Base-by-base conservation (phyloP, 2,888 invertebrate genomes). In the Protodeltote pygarga region DNA sequence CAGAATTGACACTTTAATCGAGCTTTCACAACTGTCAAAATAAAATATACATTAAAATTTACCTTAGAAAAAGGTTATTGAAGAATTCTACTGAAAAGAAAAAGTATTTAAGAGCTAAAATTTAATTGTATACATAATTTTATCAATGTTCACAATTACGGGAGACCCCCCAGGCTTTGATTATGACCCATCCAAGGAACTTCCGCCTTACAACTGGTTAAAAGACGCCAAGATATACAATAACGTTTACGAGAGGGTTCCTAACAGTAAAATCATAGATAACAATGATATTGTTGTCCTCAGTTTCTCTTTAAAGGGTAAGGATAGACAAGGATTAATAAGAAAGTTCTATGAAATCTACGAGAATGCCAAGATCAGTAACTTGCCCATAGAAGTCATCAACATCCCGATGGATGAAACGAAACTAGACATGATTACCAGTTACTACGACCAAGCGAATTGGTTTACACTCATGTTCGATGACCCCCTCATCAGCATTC, bases 351-450 rank as follows among this genome's bases (percentile, higher is more conserved):
- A 78, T 59, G 65, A 69, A 8, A 83, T 84, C 2, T 92, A 89
- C 55, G 91, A 90, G 60, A 80, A 71, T 19, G 72, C 81, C 0
- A 91, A 90, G 48, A 66, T 71, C 9, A 29, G 66, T 0, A 85
- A 89, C 48, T 11, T 90, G 1, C 88, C 90, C 0, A 66, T 91
- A 21, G 91, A 92, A 76, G 91, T 92, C 0, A 79, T 92, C 2
- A 77, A 88, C 20, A 53, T 90, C 0, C 87, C 91, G 0, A 66
- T 87, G 71, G 91, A 91, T 21, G 83, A 83, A 0, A 75, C 42
- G 0, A 70, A 79, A 32, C 60, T 65, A 1, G 79, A 83, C 0
- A 83, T 81, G 71, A 37, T 38, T 9, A 33, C 44, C 0, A 74
- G 77, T 11, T 90, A 64, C 42, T 60, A 77, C 0, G 47, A 59